phyloP scores from a whole-genome alignment of 2,113 vertebrate genomes.

The Sinocyclocheilus grahami region DNA sequence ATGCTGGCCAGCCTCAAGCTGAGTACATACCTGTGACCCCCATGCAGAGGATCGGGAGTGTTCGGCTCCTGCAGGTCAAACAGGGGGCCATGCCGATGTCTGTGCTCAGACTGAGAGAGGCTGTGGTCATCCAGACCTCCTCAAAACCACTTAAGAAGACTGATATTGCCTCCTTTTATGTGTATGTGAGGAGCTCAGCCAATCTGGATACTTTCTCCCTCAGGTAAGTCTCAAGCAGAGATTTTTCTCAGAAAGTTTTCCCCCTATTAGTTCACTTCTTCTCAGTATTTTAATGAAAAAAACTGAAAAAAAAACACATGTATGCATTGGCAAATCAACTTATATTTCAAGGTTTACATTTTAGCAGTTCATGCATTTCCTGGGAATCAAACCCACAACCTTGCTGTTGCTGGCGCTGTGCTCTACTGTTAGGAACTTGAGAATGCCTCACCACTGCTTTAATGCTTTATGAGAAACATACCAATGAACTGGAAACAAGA shows the following conservation, averaged over 20 bases:
- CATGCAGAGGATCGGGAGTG: slow-evolving; percentile 88
- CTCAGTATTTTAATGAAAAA: too few species aligned
- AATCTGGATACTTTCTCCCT: slow-evolving; percentile 86
- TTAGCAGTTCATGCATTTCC: not conserved
- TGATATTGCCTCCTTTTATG: slow-evolving; percentile 84
- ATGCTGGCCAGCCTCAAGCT: slow-evolving; percentile 64
- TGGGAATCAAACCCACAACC: not conserved
- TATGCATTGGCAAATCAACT: not conserved
- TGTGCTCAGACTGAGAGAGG: slow-evolving; percentile 82
- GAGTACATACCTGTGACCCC: slow-evolving; percentile 80
- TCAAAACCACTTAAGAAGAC: slow-evolving; percentile 81
- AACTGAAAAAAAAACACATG: too few species aligned
- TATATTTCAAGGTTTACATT: not conserved
- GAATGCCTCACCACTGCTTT: not conserved
- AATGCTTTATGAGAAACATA: not conserved
- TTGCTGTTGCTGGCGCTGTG: not conserved
- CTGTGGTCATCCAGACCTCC: slow-evolving; percentile 79
- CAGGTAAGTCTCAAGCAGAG: slow-evolving; percentile 76
- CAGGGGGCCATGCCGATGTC: slow-evolving; percentile 75
- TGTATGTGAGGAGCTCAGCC: slow-evolving; percentile 81
- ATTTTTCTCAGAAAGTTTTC: too few species aligned
- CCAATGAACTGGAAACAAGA: slow-evolving; percentile 57
- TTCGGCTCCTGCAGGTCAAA: slow-evolving; percentile 83
- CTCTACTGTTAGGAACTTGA: not conserved
- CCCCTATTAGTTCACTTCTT: too few species aligned